A percentile compares a stretch with the other conserved stretches of the same genome.
These are phyloP conservation scores for Drosophila trichaetosa DNA, from an alignment of 2,888 invertebrate species.

Conservation along the genomic window DNA sequence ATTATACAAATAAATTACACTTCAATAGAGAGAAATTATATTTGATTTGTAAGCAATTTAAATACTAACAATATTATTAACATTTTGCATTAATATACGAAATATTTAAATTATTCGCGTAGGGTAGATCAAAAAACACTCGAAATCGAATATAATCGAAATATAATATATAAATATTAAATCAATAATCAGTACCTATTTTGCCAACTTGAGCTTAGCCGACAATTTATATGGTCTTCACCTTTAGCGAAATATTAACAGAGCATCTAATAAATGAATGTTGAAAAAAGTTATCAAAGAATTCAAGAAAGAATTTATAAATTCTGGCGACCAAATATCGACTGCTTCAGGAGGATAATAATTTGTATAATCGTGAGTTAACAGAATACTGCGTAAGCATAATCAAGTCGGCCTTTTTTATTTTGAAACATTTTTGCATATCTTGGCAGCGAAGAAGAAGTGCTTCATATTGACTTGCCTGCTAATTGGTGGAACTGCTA, in stretches of 20 bases:
- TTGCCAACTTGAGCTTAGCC: neutral
- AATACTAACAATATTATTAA: too few relatives aligned
- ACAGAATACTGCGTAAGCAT: neutral
- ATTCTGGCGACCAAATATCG: neutral
- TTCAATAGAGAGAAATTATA: neutral
- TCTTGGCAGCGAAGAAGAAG: neutral
- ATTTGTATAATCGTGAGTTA: neutral
- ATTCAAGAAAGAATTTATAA: neutral
- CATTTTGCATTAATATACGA: neutral
- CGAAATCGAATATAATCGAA: neutral
- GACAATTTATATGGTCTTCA: neutral
- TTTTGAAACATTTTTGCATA: conserved; percentile 1
- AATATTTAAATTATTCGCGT: neutral
- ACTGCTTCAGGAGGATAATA: neutral
- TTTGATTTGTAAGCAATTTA: neutral
- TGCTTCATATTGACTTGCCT: conserved; percentile 14
- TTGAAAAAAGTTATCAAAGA: neutral
- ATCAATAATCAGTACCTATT: neutral
- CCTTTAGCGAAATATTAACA: neutral
- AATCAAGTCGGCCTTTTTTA: neutral
- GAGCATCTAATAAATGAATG: neutral
- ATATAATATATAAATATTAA: neutral
- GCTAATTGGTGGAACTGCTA: conserved; percentile 49
- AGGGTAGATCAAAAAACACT: neutral
- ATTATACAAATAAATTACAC: neutral